Evolutionary conservation across 1,140 invertebrate species (phyloP).

Genomic region (Drosophila busckii): DNA sequence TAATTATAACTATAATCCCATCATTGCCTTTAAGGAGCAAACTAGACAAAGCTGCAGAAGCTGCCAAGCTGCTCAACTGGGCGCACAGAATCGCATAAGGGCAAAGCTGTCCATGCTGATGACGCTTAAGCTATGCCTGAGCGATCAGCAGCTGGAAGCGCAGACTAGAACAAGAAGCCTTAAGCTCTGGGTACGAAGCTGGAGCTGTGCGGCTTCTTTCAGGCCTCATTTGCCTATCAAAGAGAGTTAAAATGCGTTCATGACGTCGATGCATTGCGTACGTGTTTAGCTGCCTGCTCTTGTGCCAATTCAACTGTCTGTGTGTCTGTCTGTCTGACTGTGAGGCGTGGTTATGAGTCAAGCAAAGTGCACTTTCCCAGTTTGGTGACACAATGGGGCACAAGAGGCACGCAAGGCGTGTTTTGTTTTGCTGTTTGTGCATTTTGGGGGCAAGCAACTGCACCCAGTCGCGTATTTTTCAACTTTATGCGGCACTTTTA

Average conservation of each 20-base stretch:
- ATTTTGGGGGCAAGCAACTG: slow-evolving; percentile 29
- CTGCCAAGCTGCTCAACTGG: slow-evolving; percentile 34
- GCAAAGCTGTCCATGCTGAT: slow-evolving; percentile 14
- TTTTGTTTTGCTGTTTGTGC: slow-evolving; percentile 14
- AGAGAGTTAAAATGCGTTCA: slow-evolving; percentile 68
- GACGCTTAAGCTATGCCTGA: slow-evolving; percentile 27
- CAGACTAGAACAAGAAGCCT: too few relatives aligned
- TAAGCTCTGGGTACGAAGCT: slow-evolving; percentile 26
- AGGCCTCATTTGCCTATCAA: slow-evolving; percentile 75
- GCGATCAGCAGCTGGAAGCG: slow-evolving; percentile 49
- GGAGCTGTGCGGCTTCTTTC: slow-evolving; percentile 53
- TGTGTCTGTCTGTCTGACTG: slow-evolving; percentile 7
- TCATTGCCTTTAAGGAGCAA: slow-evolving; percentile 1
- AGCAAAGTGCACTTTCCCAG: slow-evolving; percentile 45
- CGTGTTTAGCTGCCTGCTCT: too few relatives aligned
- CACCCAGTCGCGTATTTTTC: slow-evolving; percentile 42
- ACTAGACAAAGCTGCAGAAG: slow-evolving; percentile 29
- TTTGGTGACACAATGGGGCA: slow-evolving; percentile 57
- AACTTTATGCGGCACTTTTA: slow-evolving; percentile 41
- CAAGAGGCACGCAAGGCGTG: slow-evolving; percentile 34
- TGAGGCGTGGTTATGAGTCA: slow-evolving; percentile 45
- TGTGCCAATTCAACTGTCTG: too few relatives aligned
- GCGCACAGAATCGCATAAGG: slow-evolving; percentile 5
- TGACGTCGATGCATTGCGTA: slow-evolving; percentile 57
- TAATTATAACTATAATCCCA: too few relatives aligned